Base-by-base conservation (phyloP, 2,797 vertebrate genomes). In the Alca torda region DNA sequence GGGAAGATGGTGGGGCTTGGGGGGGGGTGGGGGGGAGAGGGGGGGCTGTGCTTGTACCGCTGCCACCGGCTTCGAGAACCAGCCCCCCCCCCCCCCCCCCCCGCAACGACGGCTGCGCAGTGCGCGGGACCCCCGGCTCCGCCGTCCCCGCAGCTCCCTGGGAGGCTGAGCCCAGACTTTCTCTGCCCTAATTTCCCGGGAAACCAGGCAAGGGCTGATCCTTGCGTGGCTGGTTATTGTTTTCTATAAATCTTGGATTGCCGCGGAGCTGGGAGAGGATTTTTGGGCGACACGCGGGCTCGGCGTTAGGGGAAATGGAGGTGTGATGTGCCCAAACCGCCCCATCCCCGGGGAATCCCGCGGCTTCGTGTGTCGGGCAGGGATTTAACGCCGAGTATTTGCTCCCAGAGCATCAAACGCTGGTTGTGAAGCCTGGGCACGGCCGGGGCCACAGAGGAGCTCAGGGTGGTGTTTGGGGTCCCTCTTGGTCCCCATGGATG, bases 311-410 rank as follows among this genome's bases (percentile, higher is more conserved):
- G 39, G 31, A 31, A 64, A 65, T 14, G 2, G 1, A 45, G 50
- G 45, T 12, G 72, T 1, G n/a, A 39, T 6, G 70, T 0, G 9
- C 43, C 67, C 1, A 0, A 24, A 33, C 24, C 1, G 0, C 46
- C 24, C 56, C 9, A 0, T 28, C 30, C 53, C 23, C 0, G 0
- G 53, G 74, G 59, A 75, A 50, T 43, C 37, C 61, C 63, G 6
- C 30, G 1, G 0, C 25, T 46, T 7, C 0, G 0, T 19, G 23
- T 6, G 21, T 5, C 41, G 10, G 50, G 60, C 0, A 0, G 56
- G 81, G 69, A 53, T 77, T 39, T 73, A 39, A 13, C 0, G 13
- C 0, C 7, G 43, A 9, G 5, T 20, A 3, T 70, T 65, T 11
- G 28, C 18, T 25, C 13, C 53, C 1, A 10, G 70, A 37, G 56